Conservation (phyloP, 1,140 invertebrate genomes). For the Drosophila chauvacae region DNA sequence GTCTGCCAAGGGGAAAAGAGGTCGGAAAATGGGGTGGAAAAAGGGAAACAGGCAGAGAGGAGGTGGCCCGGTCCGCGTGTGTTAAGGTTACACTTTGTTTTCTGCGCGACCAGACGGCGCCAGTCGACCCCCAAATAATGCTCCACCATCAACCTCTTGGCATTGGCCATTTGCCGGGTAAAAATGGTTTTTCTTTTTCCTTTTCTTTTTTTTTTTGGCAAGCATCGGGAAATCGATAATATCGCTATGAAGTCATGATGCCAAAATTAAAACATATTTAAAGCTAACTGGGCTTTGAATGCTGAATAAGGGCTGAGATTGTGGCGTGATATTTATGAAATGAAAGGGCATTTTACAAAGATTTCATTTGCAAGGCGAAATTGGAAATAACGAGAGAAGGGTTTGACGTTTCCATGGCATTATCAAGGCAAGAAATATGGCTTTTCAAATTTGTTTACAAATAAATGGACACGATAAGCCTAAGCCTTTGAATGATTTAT, state of each 20-base stretch:
- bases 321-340: constrained; percentile 6
- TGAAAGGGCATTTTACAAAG: background rate
- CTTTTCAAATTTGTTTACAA: constrained; percentile 19
- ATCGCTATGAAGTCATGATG: constrained; percentile 57
- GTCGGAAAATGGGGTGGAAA: constrained; percentile 3
- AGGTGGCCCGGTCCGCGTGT: constrained; percentile 35
- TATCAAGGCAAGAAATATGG: constrained; percentile 1
- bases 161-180: constrained; percentile 38
- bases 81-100: constrained; percentile 78
- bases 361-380: background rate
- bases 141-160: constrained; percentile 36
- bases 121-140: constrained; percentile 39
- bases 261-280: constrained; percentile 62
- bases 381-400: constrained; percentile 6
- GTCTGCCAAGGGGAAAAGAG: constrained; percentile 23
- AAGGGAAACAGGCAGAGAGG: background rate
- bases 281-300: constrained; percentile 35
- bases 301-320: constrained; percentile 4
- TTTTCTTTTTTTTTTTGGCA: constrained; percentile 59
- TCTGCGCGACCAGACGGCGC: constrained; percentile 71
- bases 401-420: constrained; percentile 21
- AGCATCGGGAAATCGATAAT: constrained; percentile 62
- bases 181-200: background rate
- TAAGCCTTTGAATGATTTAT: constrained; percentile 8
- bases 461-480: constrained; percentile 2